A percentile compares a stretch with the other conserved stretches of the same genome.
Evolutionary conservation across 64 coral and sea anemone genomes (phyloP).

Genomic region (Actinia tenebrosa): DNA sequence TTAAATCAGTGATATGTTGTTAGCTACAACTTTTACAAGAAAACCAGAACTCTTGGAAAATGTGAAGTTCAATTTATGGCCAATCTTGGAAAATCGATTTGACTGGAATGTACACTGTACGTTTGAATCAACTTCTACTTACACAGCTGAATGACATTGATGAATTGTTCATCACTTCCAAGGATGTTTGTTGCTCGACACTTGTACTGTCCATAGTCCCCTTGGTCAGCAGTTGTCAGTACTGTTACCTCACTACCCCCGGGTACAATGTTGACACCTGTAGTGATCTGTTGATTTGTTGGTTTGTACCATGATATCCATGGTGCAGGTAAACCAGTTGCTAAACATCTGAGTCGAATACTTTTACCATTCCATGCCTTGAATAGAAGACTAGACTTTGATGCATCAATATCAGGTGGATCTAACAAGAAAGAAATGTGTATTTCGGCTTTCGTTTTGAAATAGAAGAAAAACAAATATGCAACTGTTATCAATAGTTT

Average conservation of each 20-base stretch:
- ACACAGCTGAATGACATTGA: constrained; percentile 28
- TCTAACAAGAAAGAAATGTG: too few species aligned
- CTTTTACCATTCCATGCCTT: not conserved
- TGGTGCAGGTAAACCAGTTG: not conserved
- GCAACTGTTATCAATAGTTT: too few species aligned
- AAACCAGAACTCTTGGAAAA: too few species aligned
- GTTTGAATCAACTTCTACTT: not conserved
- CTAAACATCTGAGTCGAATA: not conserved
- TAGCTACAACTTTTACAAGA: too few species aligned
- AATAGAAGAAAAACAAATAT: too few species aligned
- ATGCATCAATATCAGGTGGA: too few species aligned
- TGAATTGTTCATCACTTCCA: constrained; percentile 6
- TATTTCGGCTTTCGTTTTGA: too few species aligned
- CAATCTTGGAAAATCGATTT: too few species aligned
- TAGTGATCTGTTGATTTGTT: not conserved
- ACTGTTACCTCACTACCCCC: constrained; percentile 2
- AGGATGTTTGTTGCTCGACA: constrained; percentile 36
- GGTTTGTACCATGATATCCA: constrained; percentile 14
- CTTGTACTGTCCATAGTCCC: constrained; percentile 44
- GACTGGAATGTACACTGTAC: too few species aligned
- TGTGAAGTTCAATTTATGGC: too few species aligned
- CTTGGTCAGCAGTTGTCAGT: not conserved
- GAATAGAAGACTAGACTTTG: too few species aligned
- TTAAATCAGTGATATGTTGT: not conserved
- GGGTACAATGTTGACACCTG: not conserved